Conservation (phyloP, 2,113 vertebrate genomes). For the Ancistrus triradiatus region DNA sequence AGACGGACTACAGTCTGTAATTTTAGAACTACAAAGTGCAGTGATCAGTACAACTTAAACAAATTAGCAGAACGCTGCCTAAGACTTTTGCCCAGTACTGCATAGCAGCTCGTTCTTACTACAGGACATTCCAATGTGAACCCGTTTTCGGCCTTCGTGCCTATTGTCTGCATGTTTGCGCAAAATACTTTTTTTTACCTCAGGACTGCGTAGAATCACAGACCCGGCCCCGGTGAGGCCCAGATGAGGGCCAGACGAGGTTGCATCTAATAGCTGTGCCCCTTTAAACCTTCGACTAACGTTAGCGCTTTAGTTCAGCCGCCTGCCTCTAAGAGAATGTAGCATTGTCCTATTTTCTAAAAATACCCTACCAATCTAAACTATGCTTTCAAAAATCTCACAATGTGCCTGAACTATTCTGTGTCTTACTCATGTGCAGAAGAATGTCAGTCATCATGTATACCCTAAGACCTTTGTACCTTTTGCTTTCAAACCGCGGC, state of each 20-base stretch:
- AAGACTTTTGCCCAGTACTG: too few species aligned
- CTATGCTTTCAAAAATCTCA: slow-evolving; percentile 64
- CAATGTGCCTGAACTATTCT: slow-evolving; percentile 66
- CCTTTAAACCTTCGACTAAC: slow-evolving; percentile 2
- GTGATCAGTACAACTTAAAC: too few species aligned
- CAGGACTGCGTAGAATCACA: slow-evolving; percentile 30
- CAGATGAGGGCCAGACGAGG: slow-evolving; percentile 22
- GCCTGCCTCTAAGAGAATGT: slow-evolving; percentile 37
- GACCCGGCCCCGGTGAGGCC: slow-evolving; percentile 7
- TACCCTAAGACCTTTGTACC: not conserved
- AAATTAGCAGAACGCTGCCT: too few species aligned
- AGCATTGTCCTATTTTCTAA: slow-evolving; percentile 43
- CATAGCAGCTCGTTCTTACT: too few species aligned
- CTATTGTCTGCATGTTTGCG: slow-evolving; percentile 23
- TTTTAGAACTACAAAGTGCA: too few species aligned
- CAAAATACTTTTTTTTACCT: slow-evolving; percentile 36
- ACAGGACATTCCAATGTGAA: slow-evolving; percentile 36
- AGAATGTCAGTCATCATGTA: slow-evolving; percentile 37
- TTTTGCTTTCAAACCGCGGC: slow-evolving; percentile 32
- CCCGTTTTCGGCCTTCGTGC: slow-evolving; percentile 3
- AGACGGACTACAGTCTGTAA: too few species aligned
- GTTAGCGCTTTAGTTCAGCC: slow-evolving; percentile 5
- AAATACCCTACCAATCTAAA: slow-evolving; percentile 46
- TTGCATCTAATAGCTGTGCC: slow-evolving; percentile 14
- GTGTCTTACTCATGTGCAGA: slow-evolving; percentile 44